Conservation (phyloP, 2,888 invertebrate genomes). For the Oxyteleia sp. region DNA sequence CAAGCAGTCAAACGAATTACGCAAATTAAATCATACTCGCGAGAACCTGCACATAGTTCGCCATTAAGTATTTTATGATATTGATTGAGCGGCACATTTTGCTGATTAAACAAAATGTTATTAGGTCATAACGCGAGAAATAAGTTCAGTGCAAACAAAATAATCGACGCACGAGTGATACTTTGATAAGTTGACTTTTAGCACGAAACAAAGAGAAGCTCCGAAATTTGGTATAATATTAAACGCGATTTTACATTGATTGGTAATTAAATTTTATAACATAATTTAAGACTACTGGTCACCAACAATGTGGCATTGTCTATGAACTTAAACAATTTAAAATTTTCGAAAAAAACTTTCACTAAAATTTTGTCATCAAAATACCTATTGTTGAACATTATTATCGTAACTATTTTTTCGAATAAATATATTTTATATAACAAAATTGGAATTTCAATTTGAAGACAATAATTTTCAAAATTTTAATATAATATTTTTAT, state of each 20-base stretch:
- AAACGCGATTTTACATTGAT: background rate
- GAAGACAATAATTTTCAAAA: too few species aligned
- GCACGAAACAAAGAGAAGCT: background rate
- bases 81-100: background rate
- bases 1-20: too few species aligned
- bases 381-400: too few species aligned
- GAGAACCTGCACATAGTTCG: background rate
- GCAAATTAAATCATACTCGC: background rate
- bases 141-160: background rate
- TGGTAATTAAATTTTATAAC: background rate
- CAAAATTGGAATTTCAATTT: too few species aligned
- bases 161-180: background rate
- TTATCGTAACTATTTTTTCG: too few species aligned
- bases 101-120: conserved; percentile 14
- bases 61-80: conserved; percentile 1
- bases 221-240: background rate
- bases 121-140: background rate
- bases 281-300: background rate
- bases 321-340: too few species aligned
- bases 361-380: too few species aligned
- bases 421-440: too few species aligned
- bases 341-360: too few species aligned
- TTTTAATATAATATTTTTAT: too few species aligned
- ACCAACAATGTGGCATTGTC: too few species aligned
- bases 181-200: background rate